Conservation (phyloP, 2,888 invertebrate genomes). For the Aphidius colemani region DNA sequence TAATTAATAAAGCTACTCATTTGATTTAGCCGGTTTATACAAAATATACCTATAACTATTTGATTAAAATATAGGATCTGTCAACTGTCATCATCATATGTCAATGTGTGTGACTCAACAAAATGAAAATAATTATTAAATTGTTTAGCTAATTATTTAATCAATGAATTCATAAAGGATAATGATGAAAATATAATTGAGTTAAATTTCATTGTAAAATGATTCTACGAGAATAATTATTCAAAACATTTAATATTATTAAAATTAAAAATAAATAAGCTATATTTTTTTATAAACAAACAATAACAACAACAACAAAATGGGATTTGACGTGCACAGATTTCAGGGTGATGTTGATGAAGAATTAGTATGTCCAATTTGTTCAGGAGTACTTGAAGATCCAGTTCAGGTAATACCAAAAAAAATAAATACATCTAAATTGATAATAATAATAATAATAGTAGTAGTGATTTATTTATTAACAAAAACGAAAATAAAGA, state of each 20-base stretch:
- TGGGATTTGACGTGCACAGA: slow-evolving; percentile 94
- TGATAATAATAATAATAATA: slow-evolving; percentile 15
- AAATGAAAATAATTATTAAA: too few species aligned
- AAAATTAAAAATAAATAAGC: neutral
- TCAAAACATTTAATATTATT: neutral
- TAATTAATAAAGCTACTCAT: too few species aligned
- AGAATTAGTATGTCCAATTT: slow-evolving; percentile 95
- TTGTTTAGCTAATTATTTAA: too few species aligned
- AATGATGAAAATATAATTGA: too few species aligned
- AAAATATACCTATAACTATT: too few species aligned
- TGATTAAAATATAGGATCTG: too few species aligned
- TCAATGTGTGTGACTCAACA: too few species aligned
- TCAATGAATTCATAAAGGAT: too few species aligned
- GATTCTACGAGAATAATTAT: neutral
- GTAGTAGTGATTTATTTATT: neutral
- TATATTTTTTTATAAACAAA: too few species aligned
- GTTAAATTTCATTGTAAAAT: neutral
- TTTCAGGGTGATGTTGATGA: slow-evolving; percentile 97
- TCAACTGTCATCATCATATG: too few species aligned
- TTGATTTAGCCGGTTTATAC: too few species aligned
- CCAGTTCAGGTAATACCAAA: slow-evolving; percentile 79
- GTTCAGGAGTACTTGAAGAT: slow-evolving; percentile 92
- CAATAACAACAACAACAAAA: slow-evolving; percentile 52
- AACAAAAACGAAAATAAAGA: neutral
- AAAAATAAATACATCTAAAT: neutral